Conservation (phyloP, 2,113 vertebrate species). For the Corapipo altera region DNA sequence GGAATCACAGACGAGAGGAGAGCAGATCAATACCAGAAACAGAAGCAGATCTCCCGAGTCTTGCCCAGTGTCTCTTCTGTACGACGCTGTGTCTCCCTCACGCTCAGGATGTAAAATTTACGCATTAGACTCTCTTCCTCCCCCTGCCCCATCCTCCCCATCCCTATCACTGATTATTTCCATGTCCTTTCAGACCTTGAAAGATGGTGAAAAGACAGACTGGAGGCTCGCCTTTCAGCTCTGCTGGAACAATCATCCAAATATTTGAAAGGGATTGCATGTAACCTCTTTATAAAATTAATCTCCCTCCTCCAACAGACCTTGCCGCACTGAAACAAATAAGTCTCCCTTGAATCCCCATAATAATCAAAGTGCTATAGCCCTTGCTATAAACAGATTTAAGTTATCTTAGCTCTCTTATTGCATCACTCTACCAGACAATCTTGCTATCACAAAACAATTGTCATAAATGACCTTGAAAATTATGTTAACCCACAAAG, state of each 20-base stretch:
- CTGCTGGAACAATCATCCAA: neutral
- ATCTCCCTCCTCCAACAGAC: neutral
- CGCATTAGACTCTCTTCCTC: neutral
- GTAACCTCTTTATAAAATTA: constrained; percentile 5
- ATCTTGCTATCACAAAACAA: neutral
- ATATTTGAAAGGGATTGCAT: neutral
- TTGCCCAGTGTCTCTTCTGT: neutral
- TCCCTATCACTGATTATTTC: neutral
- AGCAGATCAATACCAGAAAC: neutral
- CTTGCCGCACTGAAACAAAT: neutral
- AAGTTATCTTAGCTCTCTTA: neutral
- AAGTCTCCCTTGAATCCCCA: neutral
- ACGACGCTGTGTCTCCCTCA: neutral
- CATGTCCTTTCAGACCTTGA: neutral
- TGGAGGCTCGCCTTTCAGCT: neutral
- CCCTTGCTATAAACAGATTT: constrained; percentile 31
- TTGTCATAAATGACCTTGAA: neutral
- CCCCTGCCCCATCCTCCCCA: neutral
- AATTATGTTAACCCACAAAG: neutral
- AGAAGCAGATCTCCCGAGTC: neutral
- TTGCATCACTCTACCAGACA: neutral
- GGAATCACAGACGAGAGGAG: neutral
- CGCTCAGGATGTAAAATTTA: neutral
- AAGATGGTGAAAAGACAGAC: neutral
- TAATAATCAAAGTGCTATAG: constrained; percentile 11